Evolutionary conservation across 1,140 invertebrate species (phyloP), one percentile per base, ranked within the genome.

Genomic region (Diuraphis noxia): DNA sequence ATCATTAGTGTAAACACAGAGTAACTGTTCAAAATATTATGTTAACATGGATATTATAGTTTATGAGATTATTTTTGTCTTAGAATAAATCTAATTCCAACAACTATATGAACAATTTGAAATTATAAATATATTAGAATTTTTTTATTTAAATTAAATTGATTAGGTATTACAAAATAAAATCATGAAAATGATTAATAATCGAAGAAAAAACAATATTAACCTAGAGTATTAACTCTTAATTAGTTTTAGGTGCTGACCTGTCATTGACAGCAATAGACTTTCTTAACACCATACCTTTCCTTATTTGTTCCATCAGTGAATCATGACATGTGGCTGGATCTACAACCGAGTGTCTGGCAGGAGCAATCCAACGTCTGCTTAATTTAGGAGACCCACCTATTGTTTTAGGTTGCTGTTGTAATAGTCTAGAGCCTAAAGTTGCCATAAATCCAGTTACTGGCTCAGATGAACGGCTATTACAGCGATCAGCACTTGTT

Each of bases 271-370:
- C 95, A 77, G 95, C 94, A 93, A 95, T 95, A 92, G 96, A 97
- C 92, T 96, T 95, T 81, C 95, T 96, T 87, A 98, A 94, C 9
- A 96, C 96, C 5, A 97, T 97, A 43, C 97, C 97, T 79, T 96
- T 95, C 93, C 97, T 96, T 82, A 98, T 98, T 93, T 98, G 97
- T 95, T 98, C 97, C 97, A 98, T 97, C 1, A 98, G 94, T 7
- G 95, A 96, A 92, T 95, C 95, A 52, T 95, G 94, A n/a, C 95
- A 94, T 85, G 95, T 93, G 1, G 94, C 92, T 4, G 95, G 95
- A 93, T 96, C 95, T 25, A 94, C 93, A 25, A 95, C 93, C 0
- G 95, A 93, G n/a, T 94, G 93, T 81, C 77, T 91, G 7, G 43
- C n/a, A 46, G 93, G 93, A 17, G 94, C 93, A 96, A 95, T 95